Evolutionary conservation across 2,113 vertebrate genomes (phyloP).

Genomic region (Nyctibius bracteatus): DNA sequence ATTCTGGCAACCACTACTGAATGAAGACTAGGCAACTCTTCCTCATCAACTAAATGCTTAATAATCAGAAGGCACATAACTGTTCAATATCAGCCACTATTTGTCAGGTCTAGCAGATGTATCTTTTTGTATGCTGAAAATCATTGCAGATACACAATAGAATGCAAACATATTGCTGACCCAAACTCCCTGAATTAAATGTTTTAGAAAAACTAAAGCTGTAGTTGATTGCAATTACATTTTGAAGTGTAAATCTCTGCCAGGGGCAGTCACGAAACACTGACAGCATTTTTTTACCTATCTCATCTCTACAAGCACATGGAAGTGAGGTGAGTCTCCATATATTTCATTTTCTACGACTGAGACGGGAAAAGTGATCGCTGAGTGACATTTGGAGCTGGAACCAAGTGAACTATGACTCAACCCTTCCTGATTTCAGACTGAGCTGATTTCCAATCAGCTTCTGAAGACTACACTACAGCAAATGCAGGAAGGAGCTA

Average conservation of each 20-base stretch:
- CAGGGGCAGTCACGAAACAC: neutral
- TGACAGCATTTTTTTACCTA: neutral
- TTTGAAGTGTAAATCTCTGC: neutral
- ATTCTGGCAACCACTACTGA: neutral
- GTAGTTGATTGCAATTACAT: neutral
- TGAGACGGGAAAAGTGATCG: neutral
- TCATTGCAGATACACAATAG: neutral
- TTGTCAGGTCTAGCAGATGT: neutral
- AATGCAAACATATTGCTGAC: neutral
- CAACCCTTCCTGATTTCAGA: conserved; percentile 30
- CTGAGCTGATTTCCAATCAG: conserved; percentile 36
- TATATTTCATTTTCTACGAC: conserved; percentile 25
- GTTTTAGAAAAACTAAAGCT: neutral
- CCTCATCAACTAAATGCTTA: neutral
- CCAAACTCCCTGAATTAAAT: neutral
- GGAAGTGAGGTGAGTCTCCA: neutral
- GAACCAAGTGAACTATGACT: conserved; percentile 42
- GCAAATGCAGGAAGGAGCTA: conserved; percentile 14
- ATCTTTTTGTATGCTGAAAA: neutral
- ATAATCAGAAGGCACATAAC: neutral
- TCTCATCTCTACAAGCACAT: neutral
- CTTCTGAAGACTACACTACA: neutral
- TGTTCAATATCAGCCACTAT: neutral
- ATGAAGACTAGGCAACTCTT: neutral
- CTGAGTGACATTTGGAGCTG: neutral